A percentile compares a stretch with the other conserved stretches of the same genome.
phyloP scores from a whole-genome alignment of 2,797 vertebrate species.

The Dendrocincla tyrannina region DNA sequence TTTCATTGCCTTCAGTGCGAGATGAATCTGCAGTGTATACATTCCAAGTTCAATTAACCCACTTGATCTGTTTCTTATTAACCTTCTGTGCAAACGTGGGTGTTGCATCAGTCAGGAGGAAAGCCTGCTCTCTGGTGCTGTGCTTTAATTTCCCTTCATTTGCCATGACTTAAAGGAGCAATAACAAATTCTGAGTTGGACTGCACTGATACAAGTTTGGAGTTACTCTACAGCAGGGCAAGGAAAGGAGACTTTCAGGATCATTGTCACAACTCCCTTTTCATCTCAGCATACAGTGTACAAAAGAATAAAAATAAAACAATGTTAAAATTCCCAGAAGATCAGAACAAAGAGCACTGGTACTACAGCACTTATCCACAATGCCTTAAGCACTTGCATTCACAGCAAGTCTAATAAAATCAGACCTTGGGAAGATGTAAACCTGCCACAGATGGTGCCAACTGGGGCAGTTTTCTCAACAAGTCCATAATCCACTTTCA shows the following conservation, averaged over 20 bases:
- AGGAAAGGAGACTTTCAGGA: not conserved
- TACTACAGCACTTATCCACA: not conserved
- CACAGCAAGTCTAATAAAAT: not conserved
- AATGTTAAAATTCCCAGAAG: not conserved
- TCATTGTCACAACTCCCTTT: not conserved
- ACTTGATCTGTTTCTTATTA: not conserved
- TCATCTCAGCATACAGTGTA: not conserved
- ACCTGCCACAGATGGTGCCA: not conserved
- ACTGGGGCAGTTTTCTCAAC: not conserved
- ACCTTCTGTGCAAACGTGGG: not conserved
- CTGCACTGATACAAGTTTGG: not conserved
- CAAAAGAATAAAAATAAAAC: not conserved
- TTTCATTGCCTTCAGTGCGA: not conserved
- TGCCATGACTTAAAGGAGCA: not conserved
- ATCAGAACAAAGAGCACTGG: not conserved
- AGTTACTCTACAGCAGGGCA: not conserved
- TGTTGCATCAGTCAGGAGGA: not conserved
- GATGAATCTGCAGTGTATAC: fast-evolving
- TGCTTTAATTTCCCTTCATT: not conserved
- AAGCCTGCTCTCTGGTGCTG: not conserved
- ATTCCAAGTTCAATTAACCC: not conserved
- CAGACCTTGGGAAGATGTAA: not conserved
- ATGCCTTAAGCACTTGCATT: not conserved
- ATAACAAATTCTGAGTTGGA: not conserved
- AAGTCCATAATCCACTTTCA: not conserved